phyloP scores from a whole-genome alignment of 2,797 vertebrate species.

The Salmo trutta region DNA sequence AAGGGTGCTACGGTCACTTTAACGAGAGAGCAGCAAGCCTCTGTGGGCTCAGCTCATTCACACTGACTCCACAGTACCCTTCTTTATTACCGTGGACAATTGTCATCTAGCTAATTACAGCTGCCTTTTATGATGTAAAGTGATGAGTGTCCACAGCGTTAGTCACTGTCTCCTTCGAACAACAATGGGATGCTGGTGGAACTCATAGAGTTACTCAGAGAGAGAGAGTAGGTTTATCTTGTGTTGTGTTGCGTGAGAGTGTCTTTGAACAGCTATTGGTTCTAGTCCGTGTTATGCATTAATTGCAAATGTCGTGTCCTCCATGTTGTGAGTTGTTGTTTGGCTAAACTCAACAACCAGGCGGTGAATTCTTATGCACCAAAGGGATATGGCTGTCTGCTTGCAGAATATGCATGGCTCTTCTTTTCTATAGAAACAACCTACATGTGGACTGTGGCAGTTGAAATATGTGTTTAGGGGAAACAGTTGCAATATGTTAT shows the following conservation, averaged over 20 bases:
- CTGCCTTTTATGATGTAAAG: slow-evolving; percentile 33
- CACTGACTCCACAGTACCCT: slow-evolving; percentile 25
- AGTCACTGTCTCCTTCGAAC: slow-evolving; percentile 27
- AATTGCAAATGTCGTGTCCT: slow-evolving; percentile 49
- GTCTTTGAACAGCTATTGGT: neutral
- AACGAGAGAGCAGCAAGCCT: slow-evolving; percentile 22
- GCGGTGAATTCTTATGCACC: slow-evolving; percentile 33
- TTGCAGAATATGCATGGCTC: slow-evolving; percentile 39
- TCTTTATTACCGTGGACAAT: slow-evolving; percentile 43
- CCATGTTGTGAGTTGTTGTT: slow-evolving; percentile 39
- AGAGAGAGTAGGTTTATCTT: slow-evolving; percentile 17
- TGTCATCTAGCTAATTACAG: slow-evolving; percentile 53
- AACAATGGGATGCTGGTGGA: slow-evolving; percentile 33
- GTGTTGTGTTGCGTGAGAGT: slow-evolving; percentile 30
- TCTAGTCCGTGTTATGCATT: slow-evolving; percentile 13
- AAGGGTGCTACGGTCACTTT: slow-evolving; percentile 36
- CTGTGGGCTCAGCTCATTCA: slow-evolving; percentile 11
- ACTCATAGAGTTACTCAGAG: neutral
- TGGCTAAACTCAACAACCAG: slow-evolving; percentile 42
- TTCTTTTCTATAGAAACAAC: slow-evolving; percentile 32
- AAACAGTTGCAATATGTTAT: slow-evolving; percentile 42
- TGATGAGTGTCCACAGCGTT: slow-evolving; percentile 17
- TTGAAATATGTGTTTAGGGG: slow-evolving; percentile 18
- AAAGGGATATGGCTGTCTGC: slow-evolving; percentile 28
- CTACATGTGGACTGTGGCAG: slow-evolving; percentile 22